Evolutionary conservation across 2,113 vertebrate genomes (phyloP).

Genomic region (Panurus biarmicus): DNA sequence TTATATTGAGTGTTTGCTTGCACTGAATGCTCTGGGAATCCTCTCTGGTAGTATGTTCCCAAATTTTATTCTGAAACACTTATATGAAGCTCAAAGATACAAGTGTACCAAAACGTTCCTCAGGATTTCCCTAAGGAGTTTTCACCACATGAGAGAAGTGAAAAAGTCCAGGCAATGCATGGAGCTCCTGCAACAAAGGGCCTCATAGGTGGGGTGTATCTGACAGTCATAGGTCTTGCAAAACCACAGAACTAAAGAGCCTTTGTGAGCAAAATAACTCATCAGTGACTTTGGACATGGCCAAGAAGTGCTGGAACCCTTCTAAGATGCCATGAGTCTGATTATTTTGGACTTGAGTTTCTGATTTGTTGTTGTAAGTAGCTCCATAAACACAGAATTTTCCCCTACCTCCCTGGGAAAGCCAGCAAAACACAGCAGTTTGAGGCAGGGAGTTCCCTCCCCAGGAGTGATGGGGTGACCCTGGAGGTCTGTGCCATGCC

Average conservation of each 20-base stretch:
- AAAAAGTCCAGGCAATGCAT: not conserved
- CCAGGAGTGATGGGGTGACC: not conserved
- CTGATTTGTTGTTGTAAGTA: not conserved
- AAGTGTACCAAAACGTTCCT: not conserved
- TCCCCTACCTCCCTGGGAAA: not conserved
- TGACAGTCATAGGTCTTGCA: not conserved
- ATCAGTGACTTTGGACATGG: not conserved
- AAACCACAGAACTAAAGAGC: not conserved
- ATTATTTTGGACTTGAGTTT: not conserved
- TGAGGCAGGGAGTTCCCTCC: not conserved
- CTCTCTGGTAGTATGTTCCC: not conserved
- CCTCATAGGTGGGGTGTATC: not conserved
- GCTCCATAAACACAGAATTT: not conserved
- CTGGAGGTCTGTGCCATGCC: not conserved
- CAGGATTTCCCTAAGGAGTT: not conserved
- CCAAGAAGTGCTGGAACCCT: not conserved
- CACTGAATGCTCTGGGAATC: not conserved
- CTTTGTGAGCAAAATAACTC: not conserved
- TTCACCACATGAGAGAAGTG: not conserved
- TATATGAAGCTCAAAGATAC: not conserved
- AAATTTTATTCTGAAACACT: not conserved
- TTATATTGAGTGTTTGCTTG: not conserved
- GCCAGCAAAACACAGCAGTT: not conserved
- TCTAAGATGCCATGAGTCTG: accelerated
- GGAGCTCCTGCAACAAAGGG: not conserved